A percentile compares a stretch with the other conserved stretches of the same genome.
phyloP scores from a whole-genome alignment of 2,113 vertebrate genomes.

The Cyrtonyx montezumae region DNA sequence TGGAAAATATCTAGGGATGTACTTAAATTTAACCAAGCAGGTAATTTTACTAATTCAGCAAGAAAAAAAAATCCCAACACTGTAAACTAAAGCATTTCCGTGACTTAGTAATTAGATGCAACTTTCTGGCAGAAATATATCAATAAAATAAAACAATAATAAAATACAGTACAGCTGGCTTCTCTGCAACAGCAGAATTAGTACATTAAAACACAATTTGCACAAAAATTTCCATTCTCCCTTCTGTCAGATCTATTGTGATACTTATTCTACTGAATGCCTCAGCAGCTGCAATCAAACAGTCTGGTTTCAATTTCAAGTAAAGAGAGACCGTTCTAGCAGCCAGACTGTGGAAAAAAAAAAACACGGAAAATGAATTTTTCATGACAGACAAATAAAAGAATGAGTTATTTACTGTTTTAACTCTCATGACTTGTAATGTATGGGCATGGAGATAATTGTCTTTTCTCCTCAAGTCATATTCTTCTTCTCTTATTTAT shows the following conservation, averaged over 20 bases:
- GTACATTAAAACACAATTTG: not conserved
- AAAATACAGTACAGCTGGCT: not conserved
- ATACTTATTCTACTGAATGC: not conserved
- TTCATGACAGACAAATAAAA: slow-evolving; percentile 5
- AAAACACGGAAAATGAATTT: not conserved
- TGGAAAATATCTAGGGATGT: not conserved
- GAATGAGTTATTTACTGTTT: slow-evolving; percentile 3
- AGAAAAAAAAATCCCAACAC: not conserved
- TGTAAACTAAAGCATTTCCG: not conserved
- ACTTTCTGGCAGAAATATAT: not conserved
- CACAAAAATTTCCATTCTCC: not conserved
- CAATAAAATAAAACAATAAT: not conserved
- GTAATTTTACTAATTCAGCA: not conserved
- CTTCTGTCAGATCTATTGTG: not conserved
- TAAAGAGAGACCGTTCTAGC: not conserved
- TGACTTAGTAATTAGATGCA: not conserved
- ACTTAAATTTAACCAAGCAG: not conserved
- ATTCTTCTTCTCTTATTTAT: not conserved
- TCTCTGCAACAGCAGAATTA: not conserved
- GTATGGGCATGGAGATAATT: not conserved
- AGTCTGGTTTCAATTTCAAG: not conserved
- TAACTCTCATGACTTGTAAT: slow-evolving; percentile 25
- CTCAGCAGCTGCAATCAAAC: not conserved
- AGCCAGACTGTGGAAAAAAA: not conserved
- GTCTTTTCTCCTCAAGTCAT: not conserved